phyloP scores from a whole-genome alignment of 2,888 invertebrate genomes.

The Anticlea derivata region DNA sequence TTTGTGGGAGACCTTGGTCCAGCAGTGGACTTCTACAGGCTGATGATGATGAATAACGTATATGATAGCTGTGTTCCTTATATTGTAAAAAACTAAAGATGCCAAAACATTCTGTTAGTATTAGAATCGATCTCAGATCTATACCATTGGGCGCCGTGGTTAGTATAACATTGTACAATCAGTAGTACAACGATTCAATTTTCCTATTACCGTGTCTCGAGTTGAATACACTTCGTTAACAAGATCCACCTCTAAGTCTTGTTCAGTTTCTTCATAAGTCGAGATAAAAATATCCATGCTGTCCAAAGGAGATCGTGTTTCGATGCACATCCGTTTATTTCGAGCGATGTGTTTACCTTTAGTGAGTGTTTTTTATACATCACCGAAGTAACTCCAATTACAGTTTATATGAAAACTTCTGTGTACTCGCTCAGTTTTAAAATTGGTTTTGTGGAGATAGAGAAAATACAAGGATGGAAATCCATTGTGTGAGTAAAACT shows the following conservation, averaged over 20 bases:
- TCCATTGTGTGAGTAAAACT: too few species aligned
- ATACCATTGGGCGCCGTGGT: too few species aligned
- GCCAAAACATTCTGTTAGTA: too few species aligned
- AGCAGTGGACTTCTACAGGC: too few species aligned
- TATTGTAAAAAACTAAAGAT: too few species aligned
- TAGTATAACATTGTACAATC: background rate
- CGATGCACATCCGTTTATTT: conserved; percentile 50
- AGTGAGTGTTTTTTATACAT: conserved; percentile 52
- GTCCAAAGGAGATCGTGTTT: conserved; percentile 32
- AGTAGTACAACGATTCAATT: background rate
- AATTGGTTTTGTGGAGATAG: too few species aligned
- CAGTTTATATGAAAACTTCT: conserved; percentile 29
- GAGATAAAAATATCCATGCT: conserved; percentile 27
- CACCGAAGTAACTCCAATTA: conserved; percentile 45
- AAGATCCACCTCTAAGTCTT: conserved; percentile 8
- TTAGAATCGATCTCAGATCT: too few species aligned
- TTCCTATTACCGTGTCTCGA: background rate
- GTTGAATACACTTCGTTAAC: conserved; percentile 10
- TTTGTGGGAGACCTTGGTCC: too few species aligned
- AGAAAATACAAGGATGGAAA: too few species aligned
- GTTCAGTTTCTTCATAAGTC: conserved; percentile 22
- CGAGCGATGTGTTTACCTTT: conserved; percentile 48
- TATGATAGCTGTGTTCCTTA: too few species aligned
- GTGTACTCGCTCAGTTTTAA: background rate
- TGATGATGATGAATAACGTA: too few species aligned